phyloP scores from a whole-genome alignment of 2,888 invertebrate species.

The Tachina fera region DNA sequence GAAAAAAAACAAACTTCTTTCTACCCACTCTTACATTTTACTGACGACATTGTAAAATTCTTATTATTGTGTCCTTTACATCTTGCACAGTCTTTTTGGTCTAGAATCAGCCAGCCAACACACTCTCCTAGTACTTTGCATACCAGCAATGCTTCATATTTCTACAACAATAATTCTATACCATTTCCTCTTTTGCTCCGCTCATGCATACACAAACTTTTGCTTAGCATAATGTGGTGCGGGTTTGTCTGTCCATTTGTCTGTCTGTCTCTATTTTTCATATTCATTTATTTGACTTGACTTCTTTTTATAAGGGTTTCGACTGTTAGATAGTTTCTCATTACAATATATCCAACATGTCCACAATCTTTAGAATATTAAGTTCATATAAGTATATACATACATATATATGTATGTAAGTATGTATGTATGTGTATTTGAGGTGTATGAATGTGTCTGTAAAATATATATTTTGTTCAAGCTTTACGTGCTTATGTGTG shows the following conservation, averaged over 20 bases:
- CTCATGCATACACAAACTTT: slow-evolving; percentile 25
- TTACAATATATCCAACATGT: slow-evolving; percentile 38
- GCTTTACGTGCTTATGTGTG: background rate
- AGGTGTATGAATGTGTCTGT: background rate
- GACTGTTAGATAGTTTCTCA: slow-evolving; percentile 65
- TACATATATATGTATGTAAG: background rate
- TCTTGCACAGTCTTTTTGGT: slow-evolving; percentile 53
- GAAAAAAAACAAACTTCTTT: background rate
- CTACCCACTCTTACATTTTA: background rate
- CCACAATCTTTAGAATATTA: slow-evolving; percentile 52
- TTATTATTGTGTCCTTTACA: slow-evolving; percentile 67
- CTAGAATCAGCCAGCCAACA: slow-evolving; percentile 2
- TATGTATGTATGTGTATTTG: background rate
- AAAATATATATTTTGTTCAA: slow-evolving; percentile 11
- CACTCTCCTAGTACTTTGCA: slow-evolving; percentile 2
- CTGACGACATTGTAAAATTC: slow-evolving; percentile 59
- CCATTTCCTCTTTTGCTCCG: slow-evolving; percentile 37
- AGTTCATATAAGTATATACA: background rate
- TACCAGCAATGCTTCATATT: slow-evolving; percentile 10
- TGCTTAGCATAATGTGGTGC: background rate
- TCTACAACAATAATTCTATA: slow-evolving; percentile 49
- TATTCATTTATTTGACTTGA: slow-evolving; percentile 59
- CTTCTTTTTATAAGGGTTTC: slow-evolving; percentile 62
- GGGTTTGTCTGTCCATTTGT: slow-evolving; percentile 5
- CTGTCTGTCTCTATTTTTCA: no score